phyloP scores from a whole-genome alignment of 1,140 invertebrate genomes.

The Helicoverpa zea region DNA sequence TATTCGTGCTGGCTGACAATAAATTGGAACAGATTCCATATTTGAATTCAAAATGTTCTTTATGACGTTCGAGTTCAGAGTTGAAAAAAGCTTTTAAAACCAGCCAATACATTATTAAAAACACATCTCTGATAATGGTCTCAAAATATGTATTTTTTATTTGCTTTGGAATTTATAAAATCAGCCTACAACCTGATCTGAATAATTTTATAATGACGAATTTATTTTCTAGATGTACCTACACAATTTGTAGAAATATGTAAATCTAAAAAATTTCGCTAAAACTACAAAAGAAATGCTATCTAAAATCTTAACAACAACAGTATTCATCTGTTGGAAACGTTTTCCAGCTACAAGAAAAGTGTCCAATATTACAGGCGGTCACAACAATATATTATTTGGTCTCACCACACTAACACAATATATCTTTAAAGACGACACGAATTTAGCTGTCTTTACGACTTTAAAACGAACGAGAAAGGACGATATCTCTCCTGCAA shows the following conservation, averaged over 20 bases:
- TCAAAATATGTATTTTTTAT: no score
- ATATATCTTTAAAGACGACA: conserved; percentile 34
- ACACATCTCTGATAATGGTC: no score
- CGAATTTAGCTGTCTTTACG: conserved; percentile 7
- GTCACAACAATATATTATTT: conserved; percentile 25
- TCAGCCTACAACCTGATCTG: no score
- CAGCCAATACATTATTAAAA: no score
- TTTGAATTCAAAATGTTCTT: not conserved
- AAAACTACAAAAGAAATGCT: not conserved
- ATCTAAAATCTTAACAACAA: not conserved
- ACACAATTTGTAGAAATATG: no score
- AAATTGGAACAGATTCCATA: not conserved
- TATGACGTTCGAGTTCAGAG: no score
- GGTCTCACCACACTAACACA: conserved; percentile 16
- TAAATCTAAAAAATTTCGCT: not conserved
- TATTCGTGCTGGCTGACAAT: not conserved
- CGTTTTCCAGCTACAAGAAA: conserved; percentile 9
- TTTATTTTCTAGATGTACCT: no score
- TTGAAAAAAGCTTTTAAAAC: no score
- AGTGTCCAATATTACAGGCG: not conserved
- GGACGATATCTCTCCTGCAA: not conserved
- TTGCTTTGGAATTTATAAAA: no score
- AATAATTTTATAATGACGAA: no score
- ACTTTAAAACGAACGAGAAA: conserved; percentile 12
- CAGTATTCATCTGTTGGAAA: not conserved